A percentile compares a stretch with the other conserved stretches of the same genome.
Conservation (phyloP, 2,888 invertebrate genomes). For the Cantharis flavilabris region DNA sequence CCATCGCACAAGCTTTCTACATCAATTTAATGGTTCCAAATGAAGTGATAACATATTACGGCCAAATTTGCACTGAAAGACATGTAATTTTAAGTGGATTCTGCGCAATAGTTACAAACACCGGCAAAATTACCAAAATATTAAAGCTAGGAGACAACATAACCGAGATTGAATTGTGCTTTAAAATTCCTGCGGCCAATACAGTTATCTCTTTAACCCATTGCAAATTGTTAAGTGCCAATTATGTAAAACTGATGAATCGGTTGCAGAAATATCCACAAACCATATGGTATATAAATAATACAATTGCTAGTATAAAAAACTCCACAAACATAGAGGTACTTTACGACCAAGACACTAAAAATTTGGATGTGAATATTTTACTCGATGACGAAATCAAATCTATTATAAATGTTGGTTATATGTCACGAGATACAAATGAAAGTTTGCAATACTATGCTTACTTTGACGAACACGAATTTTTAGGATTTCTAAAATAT, state of each 20-base stretch:
- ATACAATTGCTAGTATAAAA: not conserved
- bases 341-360: not conserved
- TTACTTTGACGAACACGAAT: conserved; percentile 6
- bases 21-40: conserved; percentile 8
- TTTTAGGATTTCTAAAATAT: conserved; percentile 11
- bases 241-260: conserved; percentile 16
- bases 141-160: conserved; percentile 27
- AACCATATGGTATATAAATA: conserved; percentile 53
- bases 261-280: conserved; percentile 49
- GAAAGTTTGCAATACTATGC: conserved; percentile 9
- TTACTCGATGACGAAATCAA: not conserved
- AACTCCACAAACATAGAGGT: not conserved
- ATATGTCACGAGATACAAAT: not conserved
- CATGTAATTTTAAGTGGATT: conserved; percentile 37
- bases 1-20: not conserved
- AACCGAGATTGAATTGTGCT: conserved; percentile 34
- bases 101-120: conserved; percentile 27
- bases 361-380: not conserved
- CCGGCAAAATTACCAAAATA: conserved; percentile 6
- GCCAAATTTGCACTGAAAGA: conserved; percentile 36
- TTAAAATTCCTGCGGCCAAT: conserved; percentile 32
- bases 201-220: conserved; percentile 35
- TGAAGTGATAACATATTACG: conserved; percentile 37
- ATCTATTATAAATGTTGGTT: conserved; percentile 10
- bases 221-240: conserved; percentile 29